Base-by-base conservation (phyloP, 2,113 vertebrate genomes). In the Coptodon bakossiorum region DNA sequence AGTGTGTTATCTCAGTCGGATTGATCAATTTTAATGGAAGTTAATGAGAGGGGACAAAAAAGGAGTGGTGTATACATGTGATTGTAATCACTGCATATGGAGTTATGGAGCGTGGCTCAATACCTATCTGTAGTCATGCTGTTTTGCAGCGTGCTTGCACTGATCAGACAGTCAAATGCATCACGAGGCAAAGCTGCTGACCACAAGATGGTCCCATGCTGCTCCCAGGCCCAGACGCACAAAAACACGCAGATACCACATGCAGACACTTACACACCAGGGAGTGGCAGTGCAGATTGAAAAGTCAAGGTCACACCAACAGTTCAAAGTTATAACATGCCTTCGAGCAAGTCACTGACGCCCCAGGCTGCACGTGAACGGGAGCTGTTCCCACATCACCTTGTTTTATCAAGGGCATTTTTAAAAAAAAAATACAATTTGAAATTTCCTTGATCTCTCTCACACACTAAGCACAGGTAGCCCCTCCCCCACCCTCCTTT, bases 401-500 rank as follows among this genome's bases (percentile, higher is more conserved):
- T 63, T 31, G 7, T 2, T 45, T 6, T 34, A 50, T 78, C 13
- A 81, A 84, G 66, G 24, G 86, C 5, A 48, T 63, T 50, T 24
- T 38, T 10, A 10, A 4, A 6, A 29, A 34, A 71, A 6, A 29
- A 34, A 71, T 31, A 40, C 7, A 19, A 27, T 71, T 66, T 54
- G 6, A 16, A 52, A 45, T 73, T 43, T 52, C 50, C 12, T 48
- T 68, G 14, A 22, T 83, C 52, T 24, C 86, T 5, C 59, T 29
- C 54, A 61, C 73, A 59, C 79, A 83, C 38, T 34, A 19, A 84
- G 81, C 81, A 91, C 94, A 95, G 95, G 94, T 95, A 96, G 11
- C 90, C 87, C 92, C 93, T 61, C 92, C 88, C 92, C 92, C 36
- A 27, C 76, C 78, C 27, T 48, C 43, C 16, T 56, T 11, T 83